Conservation (phyloP, 1,140 invertebrate genomes). For the Cotesia vestalis region DNA sequence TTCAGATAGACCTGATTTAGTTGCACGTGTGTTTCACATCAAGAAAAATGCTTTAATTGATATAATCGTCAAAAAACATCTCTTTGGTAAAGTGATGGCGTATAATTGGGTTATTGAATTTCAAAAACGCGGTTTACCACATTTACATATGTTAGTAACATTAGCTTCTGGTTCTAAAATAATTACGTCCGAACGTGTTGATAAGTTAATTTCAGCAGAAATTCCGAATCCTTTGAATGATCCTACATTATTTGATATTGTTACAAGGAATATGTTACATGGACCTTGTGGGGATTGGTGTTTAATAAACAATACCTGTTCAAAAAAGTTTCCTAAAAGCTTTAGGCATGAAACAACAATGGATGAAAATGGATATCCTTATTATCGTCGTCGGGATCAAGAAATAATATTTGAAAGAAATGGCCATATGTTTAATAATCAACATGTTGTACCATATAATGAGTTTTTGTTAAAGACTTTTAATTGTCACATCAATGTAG, state of each 20-base stretch:
- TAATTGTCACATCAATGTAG: slow-evolving; percentile 34
- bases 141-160: slow-evolving; percentile 34
- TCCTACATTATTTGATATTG: slow-evolving; percentile 10
- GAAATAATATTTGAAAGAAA: slow-evolving; percentile 3
- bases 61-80: slow-evolving; percentile 21
- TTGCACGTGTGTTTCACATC: slow-evolving; percentile 31
- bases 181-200: slow-evolving; percentile 13
- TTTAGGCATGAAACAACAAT: slow-evolving; percentile 18
- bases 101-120: slow-evolving; percentile 20
- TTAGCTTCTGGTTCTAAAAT: slow-evolving; percentile 39
- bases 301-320: slow-evolving; percentile 41
- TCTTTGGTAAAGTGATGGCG: slow-evolving; percentile 18
- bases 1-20: slow-evolving; percentile 50
- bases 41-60: slow-evolving; percentile 30
- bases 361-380: slow-evolving; percentile 26
- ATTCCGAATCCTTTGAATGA: slow-evolving; percentile 33
- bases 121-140: slow-evolving; percentile 23
- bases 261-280: slow-evolving; percentile 45
- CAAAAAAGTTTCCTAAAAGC: slow-evolving; percentile 46
- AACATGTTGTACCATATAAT: slow-evolving; percentile 31
- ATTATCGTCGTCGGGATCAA: slow-evolving; percentile 16
- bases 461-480: slow-evolving; percentile 19
- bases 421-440: slow-evolving; percentile 25
- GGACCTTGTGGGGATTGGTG: slow-evolving; percentile 50
- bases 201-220: slow-evolving; percentile 39